Evolutionary conservation across 2,888 invertebrate genomes (phyloP).

Genomic region (Eurytoma californica): DNA sequence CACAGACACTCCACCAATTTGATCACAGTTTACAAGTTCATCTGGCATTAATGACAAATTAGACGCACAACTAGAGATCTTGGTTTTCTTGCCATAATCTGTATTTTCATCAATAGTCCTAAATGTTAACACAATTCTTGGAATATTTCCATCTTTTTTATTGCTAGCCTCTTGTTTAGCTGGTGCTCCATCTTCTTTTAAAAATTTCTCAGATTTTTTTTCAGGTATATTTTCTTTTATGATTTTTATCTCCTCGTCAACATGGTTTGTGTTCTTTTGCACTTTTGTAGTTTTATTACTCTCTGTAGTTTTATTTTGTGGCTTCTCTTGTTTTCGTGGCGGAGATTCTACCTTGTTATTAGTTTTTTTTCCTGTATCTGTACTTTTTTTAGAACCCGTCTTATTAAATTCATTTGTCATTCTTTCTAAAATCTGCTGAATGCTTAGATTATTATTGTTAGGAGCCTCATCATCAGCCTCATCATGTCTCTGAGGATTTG

Average conservation of each 20-base stretch:
- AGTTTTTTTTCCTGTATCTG: constrained; percentile 35
- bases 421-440: constrained; percentile 71
- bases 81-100: constrained; percentile 72
- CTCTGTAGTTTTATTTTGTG: constrained; percentile 35
- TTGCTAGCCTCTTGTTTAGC: constrained; percentile 45
- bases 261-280: constrained; percentile 18
- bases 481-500: constrained; percentile 64
- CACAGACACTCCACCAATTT: constrained; percentile 72
- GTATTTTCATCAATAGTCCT: constrained; percentile 76
- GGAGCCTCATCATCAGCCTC: constrained; percentile 65
- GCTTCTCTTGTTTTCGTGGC: constrained; percentile 42
- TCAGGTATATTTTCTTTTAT: constrained; percentile 48
- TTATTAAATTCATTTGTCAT: constrained; percentile 74
- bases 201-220: constrained; percentile 35
- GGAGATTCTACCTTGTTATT: constrained; percentile 25
- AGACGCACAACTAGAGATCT: constrained; percentile 72
- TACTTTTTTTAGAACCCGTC: constrained; percentile 50
- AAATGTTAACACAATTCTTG: constrained; percentile 80
- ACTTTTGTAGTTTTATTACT: constrained; percentile 45
- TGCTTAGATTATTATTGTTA: constrained; percentile 68
- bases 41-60: constrained; percentile 71
- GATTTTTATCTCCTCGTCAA: constrained; percentile 40
- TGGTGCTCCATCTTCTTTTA: constrained; percentile 12
- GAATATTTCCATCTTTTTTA: constrained; percentile 74
- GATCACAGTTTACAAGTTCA: constrained; percentile 70